phyloP scores from a whole-genome alignment of 2,888 invertebrate species.

The Polia nebulosa region DNA sequence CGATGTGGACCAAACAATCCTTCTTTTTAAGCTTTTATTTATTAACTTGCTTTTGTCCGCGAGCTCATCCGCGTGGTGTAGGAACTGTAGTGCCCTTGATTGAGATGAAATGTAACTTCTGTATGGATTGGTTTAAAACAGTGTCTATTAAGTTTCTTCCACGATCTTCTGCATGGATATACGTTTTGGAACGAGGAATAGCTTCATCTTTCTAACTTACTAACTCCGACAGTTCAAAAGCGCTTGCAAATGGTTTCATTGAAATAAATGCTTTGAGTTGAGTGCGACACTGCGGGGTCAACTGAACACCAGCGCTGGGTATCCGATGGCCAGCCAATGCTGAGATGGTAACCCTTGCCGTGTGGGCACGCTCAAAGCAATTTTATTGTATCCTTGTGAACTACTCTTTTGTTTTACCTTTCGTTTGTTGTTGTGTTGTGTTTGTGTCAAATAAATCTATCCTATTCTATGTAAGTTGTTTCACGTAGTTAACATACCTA shows the following conservation, averaged over 20 bases:
- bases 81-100: background rate
- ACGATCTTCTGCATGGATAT: background rate
- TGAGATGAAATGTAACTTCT: background rate
- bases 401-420: too few species aligned
- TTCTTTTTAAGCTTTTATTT: constrained; percentile 18
- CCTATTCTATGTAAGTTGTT: too few species aligned
- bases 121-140: background rate
- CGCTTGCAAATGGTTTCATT: too few species aligned
- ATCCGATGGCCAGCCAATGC: too few species aligned
- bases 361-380: too few species aligned
- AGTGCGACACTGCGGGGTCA: too few species aligned
- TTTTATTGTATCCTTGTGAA: too few species aligned
- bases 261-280: background rate
- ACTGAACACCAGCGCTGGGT: too few species aligned
- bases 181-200: background rate
- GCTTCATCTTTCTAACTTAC: background rate
- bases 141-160: background rate
- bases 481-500: too few species aligned
- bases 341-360: too few species aligned
- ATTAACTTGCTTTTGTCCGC: background rate
- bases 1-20: constrained; percentile 52
- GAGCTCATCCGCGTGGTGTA: background rate
- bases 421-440: too few species aligned
- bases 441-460: too few species aligned
- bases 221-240: background rate